phyloP scores from a whole-genome alignment of 2,888 invertebrate species.

The Cybosia mesomella region DNA sequence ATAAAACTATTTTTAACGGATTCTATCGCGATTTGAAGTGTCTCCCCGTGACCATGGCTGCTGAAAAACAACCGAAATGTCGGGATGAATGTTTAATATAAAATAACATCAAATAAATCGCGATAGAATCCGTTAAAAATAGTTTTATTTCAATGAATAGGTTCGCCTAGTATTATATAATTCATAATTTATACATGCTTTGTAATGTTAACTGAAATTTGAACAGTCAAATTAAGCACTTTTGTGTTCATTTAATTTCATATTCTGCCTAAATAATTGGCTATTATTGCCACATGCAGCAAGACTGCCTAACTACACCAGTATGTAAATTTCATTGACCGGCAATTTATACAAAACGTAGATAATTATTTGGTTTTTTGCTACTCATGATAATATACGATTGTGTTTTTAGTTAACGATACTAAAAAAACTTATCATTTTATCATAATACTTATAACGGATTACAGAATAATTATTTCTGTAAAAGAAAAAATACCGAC shows the following conservation, averaged over 20 bases:
- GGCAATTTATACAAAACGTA: neutral
- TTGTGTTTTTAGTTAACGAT: neutral
- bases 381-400: neutral
- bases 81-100: too few species aligned
- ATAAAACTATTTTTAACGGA: too few species aligned
- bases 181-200: neutral
- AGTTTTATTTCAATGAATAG: too few species aligned
- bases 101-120: too few species aligned
- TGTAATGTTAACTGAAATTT: slow-evolving; percentile 3
- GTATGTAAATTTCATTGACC: neutral
- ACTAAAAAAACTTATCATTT: neutral
- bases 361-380: neutral
- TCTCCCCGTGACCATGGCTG: too few species aligned
- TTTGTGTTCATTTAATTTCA: slow-evolving; percentile 2
- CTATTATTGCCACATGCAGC: neutral
- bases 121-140: too few species aligned
- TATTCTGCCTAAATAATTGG: neutral
- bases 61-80: too few species aligned
- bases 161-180: neutral
- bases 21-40: too few species aligned
- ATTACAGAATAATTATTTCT: too few species aligned
- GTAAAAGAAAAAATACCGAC: neutral
- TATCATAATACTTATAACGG: neutral
- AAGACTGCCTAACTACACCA: neutral
- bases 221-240: neutral